Conservation (phyloP, 2,113 vertebrate genomes). For the Hypanus sabinus region DNA sequence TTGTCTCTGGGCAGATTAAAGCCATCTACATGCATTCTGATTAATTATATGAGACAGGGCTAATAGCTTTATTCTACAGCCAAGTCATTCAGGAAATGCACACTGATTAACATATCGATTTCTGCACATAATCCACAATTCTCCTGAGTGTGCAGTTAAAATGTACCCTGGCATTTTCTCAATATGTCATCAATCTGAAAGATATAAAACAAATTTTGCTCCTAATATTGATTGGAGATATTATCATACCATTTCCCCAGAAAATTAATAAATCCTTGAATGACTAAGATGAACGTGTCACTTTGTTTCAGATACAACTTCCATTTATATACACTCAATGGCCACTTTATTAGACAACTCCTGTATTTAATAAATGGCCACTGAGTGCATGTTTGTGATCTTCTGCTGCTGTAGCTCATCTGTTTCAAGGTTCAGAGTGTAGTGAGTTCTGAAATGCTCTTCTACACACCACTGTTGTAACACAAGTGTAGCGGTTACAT, state of each 20-base stretch:
- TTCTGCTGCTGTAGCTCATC: too few relatives aligned
- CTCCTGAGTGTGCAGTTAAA: constrained; percentile 26
- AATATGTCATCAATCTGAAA: constrained; percentile 24
- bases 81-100: constrained; percentile 23
- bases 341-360: too few relatives aligned
- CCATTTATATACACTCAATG: too few relatives aligned
- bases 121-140: background rate
- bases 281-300: background rate
- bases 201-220: constrained; percentile 29
- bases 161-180: constrained; percentile 17
- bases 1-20: background rate
- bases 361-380: too few relatives aligned
- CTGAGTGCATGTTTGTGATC: too few relatives aligned
- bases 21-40: background rate
- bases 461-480: too few relatives aligned
- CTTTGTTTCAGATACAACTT: background rate
- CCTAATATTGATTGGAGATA: constrained; percentile 1
- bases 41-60: background rate
- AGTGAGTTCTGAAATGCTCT: too few relatives aligned
- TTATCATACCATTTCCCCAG: constrained; percentile 7
- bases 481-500: too few relatives aligned
- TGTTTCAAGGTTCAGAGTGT: too few relatives aligned
- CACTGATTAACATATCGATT: constrained; percentile 35
- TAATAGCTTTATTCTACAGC: background rate
- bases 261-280: background rate